Base-by-base conservation (phyloP, 2,888 invertebrate genomes). In the Antheraea yamamai region DNA sequence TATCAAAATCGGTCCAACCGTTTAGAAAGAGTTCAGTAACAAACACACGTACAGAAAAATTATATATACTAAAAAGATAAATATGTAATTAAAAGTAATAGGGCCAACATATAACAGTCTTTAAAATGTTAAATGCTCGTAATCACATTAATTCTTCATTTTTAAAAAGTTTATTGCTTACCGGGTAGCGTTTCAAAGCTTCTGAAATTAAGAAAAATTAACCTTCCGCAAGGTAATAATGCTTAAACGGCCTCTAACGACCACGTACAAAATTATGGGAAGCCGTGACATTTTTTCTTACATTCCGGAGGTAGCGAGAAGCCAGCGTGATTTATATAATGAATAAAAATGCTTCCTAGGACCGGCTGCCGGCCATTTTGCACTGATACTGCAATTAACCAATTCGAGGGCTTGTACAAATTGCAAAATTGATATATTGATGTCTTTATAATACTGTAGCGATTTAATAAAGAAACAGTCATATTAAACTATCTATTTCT, bases 261-360 rank as follows among this genome's bases (percentile, higher is more conserved):
- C 85, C 94, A 93, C 94, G 93, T 93, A 93, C 94, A 91, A 94
- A 94, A 94, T 94, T 95, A 93, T 91, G 88, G 87, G 90, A 89
- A 92, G 89, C 91, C 88, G 91, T 91, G 94, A 94, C 94, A 93
- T 87, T 93, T 94, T 87, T 93, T 93, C 90, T 85, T 87, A 89
- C 90, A 92, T 91, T 92, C 89, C 84, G 80, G 80, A 79, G 82
- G 79, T 87, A 82, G 78, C 83, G 85, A 86, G 88, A 89, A 91
- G 91, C 91, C 88, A 66, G 78, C 52, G 88, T 94, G 94, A 94
- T 93, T 94, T 93, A 94, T 94, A 87, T 95, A 94, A 95, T 95
- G 95, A 94, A 93, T 94, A 95, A 94, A 94, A 94, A 95, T 94
- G 93, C 89, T 89, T 85, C 82, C 85, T 82, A 84, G 81, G 81